A percentile compares a stretch with the other conserved stretches of the same genome.
Evolutionary conservation across 2,113 vertebrate genomes (phyloP).

Genomic region (Gracilinanus agilis): DNA sequence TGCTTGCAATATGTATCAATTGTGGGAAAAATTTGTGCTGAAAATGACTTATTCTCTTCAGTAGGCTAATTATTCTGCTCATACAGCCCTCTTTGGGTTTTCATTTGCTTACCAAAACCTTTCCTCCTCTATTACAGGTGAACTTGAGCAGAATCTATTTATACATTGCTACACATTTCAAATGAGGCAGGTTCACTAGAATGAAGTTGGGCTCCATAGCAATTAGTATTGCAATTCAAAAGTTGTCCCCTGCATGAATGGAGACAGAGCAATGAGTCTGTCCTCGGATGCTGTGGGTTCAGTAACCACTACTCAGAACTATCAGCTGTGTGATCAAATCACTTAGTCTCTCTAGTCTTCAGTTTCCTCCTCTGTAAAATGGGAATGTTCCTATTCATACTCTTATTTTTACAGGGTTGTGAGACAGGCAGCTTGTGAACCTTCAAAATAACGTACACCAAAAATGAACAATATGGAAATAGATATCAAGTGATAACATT

Average conservation of each 20-base stretch:
- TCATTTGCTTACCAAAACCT: background rate
- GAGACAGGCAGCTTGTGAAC: background rate
- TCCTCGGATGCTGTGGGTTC: background rate
- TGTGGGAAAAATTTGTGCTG: background rate
- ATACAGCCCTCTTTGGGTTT: background rate
- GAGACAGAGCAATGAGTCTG: background rate
- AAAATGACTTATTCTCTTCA: background rate
- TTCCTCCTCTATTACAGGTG: too few relatives aligned
- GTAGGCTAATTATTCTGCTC: background rate
- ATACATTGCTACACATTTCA: background rate
- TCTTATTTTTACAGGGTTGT: background rate
- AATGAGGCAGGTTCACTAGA: background rate
- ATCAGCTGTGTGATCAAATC: background rate
- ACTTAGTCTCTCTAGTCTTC: slow-evolving; percentile 11
- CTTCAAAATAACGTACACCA: background rate
- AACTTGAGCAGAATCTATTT: background rate
- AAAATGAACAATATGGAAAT: too few relatives aligned
- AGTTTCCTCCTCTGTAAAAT: slow-evolving; percentile 13
- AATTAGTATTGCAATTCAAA: background rate
- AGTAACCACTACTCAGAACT: background rate
- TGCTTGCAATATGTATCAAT: background rate
- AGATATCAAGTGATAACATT: too few relatives aligned
- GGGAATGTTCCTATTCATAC: background rate
- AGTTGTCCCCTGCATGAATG: background rate
- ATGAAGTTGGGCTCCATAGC: background rate